Evolutionary conservation across 2,113 vertebrate genomes (phyloP), one percentile per base, ranked within the genome.

Genomic region (Coturnix japonica): DNA sequence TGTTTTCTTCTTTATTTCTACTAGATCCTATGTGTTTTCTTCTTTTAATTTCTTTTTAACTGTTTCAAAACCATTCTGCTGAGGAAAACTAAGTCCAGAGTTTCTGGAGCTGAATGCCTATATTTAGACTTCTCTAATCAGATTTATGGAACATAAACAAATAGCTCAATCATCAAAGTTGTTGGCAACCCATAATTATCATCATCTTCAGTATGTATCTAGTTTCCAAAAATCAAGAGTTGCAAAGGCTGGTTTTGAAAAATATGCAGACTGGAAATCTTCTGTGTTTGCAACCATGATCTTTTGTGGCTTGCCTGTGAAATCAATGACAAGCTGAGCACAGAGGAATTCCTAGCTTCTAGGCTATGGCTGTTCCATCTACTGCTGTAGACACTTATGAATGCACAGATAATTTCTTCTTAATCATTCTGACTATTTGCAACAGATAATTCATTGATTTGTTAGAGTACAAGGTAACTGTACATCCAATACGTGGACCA

Each of bases 121-220:
- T 74, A 91, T 87, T 94, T 89, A 95, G 46, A 85, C 4, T 82
- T 66, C 23, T 41, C n/a, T 95, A 87, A 91, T 91, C 60, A 89
- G 81, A 89, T 94, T 96, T 89, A 74, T 74, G 20, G 31, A 85
- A 77, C 51, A 61, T 74, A 93, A 96, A 91, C 75, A 92, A 95
- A 91, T 82, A 91, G 53, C 35, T 93, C 76, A 79, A 81, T 93
- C 90, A 87, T 92, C 72, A 89, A 92, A 92, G 72, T 70, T 81
- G 22, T 74, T 70, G 51, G 93, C 57, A 95, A 80, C 86, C 86
- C 15, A 1, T 91, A 90, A 93, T 94, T 96, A 89, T 82, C 78
- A 91, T 96, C 92, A 93, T 22, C 39, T 85, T 92, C 23, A 81
- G 35, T 21, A 1, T 63, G 46, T 85, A 85, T 83, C 60, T 83